Conservation (phyloP, 2,888 invertebrate genomes). For the Drosophila nr. perissopoda region DNA sequence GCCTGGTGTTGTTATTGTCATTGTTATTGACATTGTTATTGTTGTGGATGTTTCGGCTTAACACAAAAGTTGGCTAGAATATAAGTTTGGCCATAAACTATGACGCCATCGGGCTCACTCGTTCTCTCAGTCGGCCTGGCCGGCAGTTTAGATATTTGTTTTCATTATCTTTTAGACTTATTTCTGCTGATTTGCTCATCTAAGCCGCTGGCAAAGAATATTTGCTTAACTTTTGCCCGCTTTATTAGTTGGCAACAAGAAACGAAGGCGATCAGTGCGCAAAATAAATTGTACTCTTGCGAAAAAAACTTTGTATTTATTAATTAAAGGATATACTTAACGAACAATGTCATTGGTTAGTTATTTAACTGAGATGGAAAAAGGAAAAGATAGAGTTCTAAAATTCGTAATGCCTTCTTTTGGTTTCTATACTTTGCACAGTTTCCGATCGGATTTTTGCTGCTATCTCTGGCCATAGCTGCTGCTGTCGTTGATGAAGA, state of each 20-base stretch:
- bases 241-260: slow-evolving; percentile 54
- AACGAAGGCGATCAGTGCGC: slow-evolving; percentile 49
- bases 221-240: slow-evolving; percentile 9
- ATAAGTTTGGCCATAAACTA: slow-evolving; percentile 68
- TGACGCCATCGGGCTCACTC: slow-evolving; percentile 71
- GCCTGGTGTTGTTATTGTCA: slow-evolving; percentile 3
- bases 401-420: background rate
- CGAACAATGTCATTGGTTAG: slow-evolving; percentile 52
- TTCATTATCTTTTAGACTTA: slow-evolving; percentile 67
- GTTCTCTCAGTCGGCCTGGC: slow-evolving; percentile 13
- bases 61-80: slow-evolving; percentile 42
- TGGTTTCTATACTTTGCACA: slow-evolving; percentile 27
- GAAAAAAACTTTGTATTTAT: background rate
- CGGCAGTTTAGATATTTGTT: slow-evolving; percentile 69
- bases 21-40: slow-evolving; percentile 15
- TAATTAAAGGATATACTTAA: background rate
- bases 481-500: slow-evolving; percentile 26
- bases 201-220: slow-evolving; percentile 33
- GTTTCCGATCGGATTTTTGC: slow-evolving; percentile 39
- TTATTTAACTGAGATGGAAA: background rate
- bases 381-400: background rate
- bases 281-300: slow-evolving; percentile 4
- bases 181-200: slow-evolving; percentile 73
- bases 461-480: slow-evolving; percentile 32
- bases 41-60: background rate